A percentile compares a stretch with the other conserved stretches of the same genome.
These are phyloP conservation scores for Sinocyclocheilus maitianheensis DNA, from an alignment of 2,113 vertebrate species.

Conservation along the genomic window DNA sequence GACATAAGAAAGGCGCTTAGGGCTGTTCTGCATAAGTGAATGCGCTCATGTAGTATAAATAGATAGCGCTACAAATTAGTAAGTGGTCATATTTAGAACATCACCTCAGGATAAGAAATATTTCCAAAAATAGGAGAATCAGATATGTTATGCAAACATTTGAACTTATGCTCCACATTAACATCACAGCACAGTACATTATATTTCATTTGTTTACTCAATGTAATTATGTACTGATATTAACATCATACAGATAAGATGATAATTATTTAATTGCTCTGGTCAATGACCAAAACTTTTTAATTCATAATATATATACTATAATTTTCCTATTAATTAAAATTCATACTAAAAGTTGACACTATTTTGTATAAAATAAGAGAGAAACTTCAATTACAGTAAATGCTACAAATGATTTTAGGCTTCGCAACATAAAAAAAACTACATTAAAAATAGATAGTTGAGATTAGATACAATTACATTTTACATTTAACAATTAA, in stretches of 20 bases:
- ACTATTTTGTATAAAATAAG: too few species aligned
- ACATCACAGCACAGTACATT: neutral
- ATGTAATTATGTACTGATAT: neutral
- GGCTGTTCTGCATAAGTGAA: constrained; percentile 8
- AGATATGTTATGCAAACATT: constrained; percentile 22
- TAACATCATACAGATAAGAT: neutral
- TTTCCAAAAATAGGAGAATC: neutral
- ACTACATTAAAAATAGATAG: too few species aligned
- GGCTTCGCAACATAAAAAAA: too few species aligned
- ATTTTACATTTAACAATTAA: too few species aligned
- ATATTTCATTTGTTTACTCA: neutral
- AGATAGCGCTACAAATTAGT: constrained; percentile 6
- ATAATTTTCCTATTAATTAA: too few species aligned
- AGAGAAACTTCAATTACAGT: too few species aligned
- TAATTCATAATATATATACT: too few species aligned
- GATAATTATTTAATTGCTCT: too few species aligned
- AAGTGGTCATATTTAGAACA: constrained; percentile 23
- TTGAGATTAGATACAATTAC: too few species aligned
- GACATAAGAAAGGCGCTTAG: neutral
- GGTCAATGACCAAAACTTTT: too few species aligned
- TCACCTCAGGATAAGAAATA: neutral
- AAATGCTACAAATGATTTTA: too few species aligned
- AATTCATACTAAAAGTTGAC: too few species aligned
- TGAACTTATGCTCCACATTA: neutral
- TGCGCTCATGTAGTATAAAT: neutral